These are phyloP conservation scores for Congeria kusceri DNA, from an alignment of 2,888 invertebrate genomes.

Conservation along the genomic window DNA sequence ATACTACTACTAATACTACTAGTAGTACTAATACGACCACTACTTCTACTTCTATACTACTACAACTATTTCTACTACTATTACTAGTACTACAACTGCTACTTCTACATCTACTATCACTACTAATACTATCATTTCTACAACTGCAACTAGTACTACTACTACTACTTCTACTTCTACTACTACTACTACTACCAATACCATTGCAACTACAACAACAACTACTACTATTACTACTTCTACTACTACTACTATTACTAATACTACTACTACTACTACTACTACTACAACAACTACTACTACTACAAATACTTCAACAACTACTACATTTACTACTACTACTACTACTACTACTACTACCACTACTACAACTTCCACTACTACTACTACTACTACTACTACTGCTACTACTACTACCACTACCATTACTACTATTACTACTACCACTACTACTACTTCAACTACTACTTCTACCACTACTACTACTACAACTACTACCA, in stretches of 20 bases:
- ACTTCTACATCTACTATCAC: neutral
- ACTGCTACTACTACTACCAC: slow-evolving; percentile 3
- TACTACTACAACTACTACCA: too few relatives aligned
- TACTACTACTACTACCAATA: neutral
- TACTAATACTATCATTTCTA: neutral
- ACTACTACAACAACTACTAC: too few relatives aligned
- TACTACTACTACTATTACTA: too few relatives aligned
- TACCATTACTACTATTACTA: neutral
- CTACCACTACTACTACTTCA: neutral
- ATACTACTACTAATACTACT: too few relatives aligned
- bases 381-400: neutral
- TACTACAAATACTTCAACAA: too few relatives aligned
- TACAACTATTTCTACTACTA: neutral
- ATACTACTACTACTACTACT: too few relatives aligned
- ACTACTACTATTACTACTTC: neutral
- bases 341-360: slow-evolving; percentile 1
- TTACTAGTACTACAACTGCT: neutral
- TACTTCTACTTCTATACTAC: neutral
- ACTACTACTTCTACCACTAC: too few relatives aligned
- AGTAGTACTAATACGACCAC: too few relatives aligned
- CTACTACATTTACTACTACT: too few relatives aligned
- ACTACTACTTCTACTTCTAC: slow-evolving; percentile 3
- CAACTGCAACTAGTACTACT: neutral
- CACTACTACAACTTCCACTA: neutral
- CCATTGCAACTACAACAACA: neutral